These are phyloP conservation scores for Coryphaenoides rupestris DNA, from an alignment of 2,113 vertebrate genomes.

Conservation along the genomic window DNA sequence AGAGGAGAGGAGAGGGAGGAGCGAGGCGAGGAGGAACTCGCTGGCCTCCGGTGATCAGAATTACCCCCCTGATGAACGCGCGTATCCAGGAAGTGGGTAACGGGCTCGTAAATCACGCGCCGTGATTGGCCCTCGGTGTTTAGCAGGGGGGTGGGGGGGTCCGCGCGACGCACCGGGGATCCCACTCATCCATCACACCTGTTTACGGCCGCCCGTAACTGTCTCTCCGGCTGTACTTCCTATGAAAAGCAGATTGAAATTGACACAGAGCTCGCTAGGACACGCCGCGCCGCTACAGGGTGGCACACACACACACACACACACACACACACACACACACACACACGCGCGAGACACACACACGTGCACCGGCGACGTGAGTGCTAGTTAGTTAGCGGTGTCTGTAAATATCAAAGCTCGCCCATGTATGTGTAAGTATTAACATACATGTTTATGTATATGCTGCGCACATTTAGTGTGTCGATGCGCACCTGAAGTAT, in stretches of 20 bases:
- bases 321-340: neutral
- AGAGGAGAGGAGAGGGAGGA: constrained; percentile 22
- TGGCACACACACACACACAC: no score
- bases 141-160: constrained; percentile 31
- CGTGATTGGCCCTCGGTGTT: constrained; percentile 50
- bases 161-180: constrained; percentile 39
- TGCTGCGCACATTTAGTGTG: no score
- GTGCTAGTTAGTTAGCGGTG: neutral
- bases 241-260: constrained; percentile 36
- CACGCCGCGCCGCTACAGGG: no score
- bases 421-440: no score
- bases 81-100: constrained; percentile 24
- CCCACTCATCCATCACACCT: constrained; percentile 24
- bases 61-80: constrained; percentile 38
- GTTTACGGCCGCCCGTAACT: constrained; percentile 25
- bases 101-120: constrained; percentile 34
- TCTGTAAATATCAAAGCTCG: no score
- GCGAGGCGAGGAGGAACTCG: neutral
- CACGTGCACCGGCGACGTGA: neutral
- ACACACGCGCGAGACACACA: neutral
- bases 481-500: no score
- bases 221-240: constrained; percentile 19
- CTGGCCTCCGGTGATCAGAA: constrained; percentile 30
- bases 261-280: neutral
- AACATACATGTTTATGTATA: no score